Evolutionary conservation across 2,888 invertebrate genomes (phyloP).

Genomic region (Lycia hirtaria): DNA sequence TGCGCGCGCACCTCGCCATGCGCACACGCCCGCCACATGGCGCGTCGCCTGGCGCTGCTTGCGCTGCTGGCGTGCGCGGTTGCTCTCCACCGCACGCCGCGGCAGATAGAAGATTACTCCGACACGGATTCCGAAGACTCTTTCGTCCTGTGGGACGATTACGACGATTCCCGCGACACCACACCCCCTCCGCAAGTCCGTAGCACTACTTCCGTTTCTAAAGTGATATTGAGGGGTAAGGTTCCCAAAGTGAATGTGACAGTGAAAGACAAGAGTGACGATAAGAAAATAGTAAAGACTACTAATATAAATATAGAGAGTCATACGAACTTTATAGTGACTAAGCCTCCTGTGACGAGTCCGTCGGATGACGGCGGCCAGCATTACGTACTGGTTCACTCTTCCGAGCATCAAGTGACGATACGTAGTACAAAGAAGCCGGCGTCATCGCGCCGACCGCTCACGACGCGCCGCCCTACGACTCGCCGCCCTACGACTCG

Average conservation of each 20-base stretch:
- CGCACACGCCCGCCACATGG: slow-evolving; percentile 81
- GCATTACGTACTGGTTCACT: slow-evolving; percentile 60
- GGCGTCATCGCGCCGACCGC: slow-evolving; percentile 45
- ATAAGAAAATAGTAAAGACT: slow-evolving; percentile 69
- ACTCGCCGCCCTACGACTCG: slow-evolving; percentile 45
- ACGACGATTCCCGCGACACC: slow-evolving; percentile 66
- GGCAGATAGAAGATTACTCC: slow-evolving; percentile 56
- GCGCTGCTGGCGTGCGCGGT: slow-evolving; percentile 74
- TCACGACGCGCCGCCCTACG: slow-evolving; percentile 47
- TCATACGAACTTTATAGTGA: slow-evolving; percentile 78
- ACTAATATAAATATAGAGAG: slow-evolving; percentile 79
- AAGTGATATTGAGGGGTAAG: slow-evolving; percentile 71
- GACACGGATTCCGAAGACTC: slow-evolving; percentile 67
- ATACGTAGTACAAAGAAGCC: slow-evolving; percentile 50
- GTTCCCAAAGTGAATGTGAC: slow-evolving; percentile 70
- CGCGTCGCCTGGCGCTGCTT: slow-evolving; percentile 84
- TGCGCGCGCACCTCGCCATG: slow-evolving; percentile 84
- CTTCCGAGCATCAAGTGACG: slow-evolving; percentile 40
- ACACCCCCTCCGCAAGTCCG: slow-evolving; percentile 55
- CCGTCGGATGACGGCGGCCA: slow-evolving; percentile 54
- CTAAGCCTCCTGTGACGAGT: slow-evolving; percentile 58
- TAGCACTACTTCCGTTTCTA: slow-evolving; percentile 60
- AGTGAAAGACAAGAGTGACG: slow-evolving; percentile 64
- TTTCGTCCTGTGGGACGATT: slow-evolving; percentile 71
- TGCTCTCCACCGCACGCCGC: slow-evolving; percentile 60